Evolutionary conservation across 2,113 vertebrate species (phyloP), one percentile per base, ranked within the genome.

Genomic region (Gobio gobio): DNA sequence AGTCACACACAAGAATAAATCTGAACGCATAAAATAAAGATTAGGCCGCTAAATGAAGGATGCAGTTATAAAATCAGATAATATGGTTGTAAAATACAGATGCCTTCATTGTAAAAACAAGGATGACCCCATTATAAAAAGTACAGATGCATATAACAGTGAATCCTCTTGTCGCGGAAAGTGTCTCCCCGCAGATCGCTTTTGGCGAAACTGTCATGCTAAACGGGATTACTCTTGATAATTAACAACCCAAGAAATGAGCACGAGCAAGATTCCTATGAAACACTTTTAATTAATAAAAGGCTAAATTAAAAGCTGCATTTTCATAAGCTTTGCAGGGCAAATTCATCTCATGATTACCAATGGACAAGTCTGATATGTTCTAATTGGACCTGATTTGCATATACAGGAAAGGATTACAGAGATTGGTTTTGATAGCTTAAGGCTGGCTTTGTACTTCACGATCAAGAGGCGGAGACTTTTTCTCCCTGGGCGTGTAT

Each of bases 311-410:
- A 83, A 86, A 88, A 68, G 78, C 51, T 26, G 43, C 40, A 72
- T 81, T 85, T 88, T 86, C 64, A 63, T 74, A 75, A 84, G 85
- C 85, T 82, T 82, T 78, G 78, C 47, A 12, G 82, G 78, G 87
- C 70, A 89, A 82, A 86, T 89, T 82, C 78, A 63, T 88, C 78
- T 80, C 47, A 33, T 87, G 86, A 89, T 86, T 89, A 87, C 61
- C 82, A 89, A 89, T 82, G 85, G 87, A 89, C 85, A 86, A 76
- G 43, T 87, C 78, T 82, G 85, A 85, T 85, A 78, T 63, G 83
- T 77, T 80, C 72, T 89, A 77, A 87, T 87, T 84, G 79, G 72
- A 82, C 72, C n/a, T 72, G 36, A 61, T 87, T 83, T 85, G 82
- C 83, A 82, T 83, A 80, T 73, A n/a, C 59, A 70, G 70, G 59